Evolutionary conservation across 2,888 invertebrate genomes (phyloP).

Genomic region (Cartodere bifasciata): DNA sequence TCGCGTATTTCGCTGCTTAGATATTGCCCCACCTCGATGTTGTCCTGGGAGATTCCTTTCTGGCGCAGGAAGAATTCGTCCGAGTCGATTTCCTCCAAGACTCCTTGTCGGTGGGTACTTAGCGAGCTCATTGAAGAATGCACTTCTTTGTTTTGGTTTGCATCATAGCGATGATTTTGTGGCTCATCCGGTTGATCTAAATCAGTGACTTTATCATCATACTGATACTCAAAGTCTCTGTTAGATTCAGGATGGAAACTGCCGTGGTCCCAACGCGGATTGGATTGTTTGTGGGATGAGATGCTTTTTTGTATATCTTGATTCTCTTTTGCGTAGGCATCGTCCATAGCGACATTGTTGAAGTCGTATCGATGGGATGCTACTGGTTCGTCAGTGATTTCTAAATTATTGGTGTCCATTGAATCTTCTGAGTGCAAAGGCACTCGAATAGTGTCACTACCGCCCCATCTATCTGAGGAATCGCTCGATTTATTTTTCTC

Average conservation of each 20-base stretch:
- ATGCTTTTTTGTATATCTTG: constrained; percentile 37
- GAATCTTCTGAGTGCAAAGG: constrained; percentile 31
- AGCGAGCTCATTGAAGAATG: constrained; percentile 49
- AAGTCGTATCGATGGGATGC: constrained; percentile 31
- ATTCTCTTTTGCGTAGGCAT: constrained; percentile 43
- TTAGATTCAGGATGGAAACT: constrained; percentile 23
- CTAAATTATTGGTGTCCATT: constrained; percentile 19
- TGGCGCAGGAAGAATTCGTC: constrained; percentile 78
- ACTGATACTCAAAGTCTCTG: constrained; percentile 11
- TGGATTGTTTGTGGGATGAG: constrained; percentile 9
- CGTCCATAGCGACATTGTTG: constrained; percentile 35
- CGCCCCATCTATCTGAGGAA: constrained; percentile 23
- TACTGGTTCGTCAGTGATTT: constrained; percentile 6
- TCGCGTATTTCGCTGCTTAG: constrained; percentile 69
- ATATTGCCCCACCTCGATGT: constrained; percentile 66
- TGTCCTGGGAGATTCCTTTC: constrained; percentile 70
- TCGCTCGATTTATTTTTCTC: constrained; percentile 13
- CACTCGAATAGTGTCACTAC: constrained; percentile 25
- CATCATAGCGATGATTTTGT: constrained; percentile 22
- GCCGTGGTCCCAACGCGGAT: constrained; percentile 30
- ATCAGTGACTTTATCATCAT: constrained; percentile 21
- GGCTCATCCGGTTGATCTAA: constrained; percentile 22
- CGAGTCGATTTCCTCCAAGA: constrained; percentile 75
- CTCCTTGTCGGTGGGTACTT: constrained; percentile 44
- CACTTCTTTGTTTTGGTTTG: constrained; percentile 38